Percentiles rank a stretch among this genome's conserved stretches.
phyloP scores from a whole-genome alignment of 1,140 invertebrate species.

The Scaptodrosophila lebanonensis region DNA sequence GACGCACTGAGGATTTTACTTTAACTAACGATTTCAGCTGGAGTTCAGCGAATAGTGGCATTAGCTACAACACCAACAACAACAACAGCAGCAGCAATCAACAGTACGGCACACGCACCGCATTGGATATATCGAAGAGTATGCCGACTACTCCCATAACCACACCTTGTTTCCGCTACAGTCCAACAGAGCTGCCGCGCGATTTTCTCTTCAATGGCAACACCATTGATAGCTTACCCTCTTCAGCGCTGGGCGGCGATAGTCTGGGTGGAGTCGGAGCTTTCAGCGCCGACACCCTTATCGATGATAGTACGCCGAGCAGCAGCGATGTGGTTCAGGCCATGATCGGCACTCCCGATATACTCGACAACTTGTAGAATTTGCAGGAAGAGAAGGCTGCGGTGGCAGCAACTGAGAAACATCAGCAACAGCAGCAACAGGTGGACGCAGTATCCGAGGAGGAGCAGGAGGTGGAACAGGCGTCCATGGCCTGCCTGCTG shows the following conservation, averaged over 20 bases:
- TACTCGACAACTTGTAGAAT: slow-evolving; percentile 73
- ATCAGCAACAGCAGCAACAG: slow-evolving; percentile 16
- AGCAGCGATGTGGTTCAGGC: slow-evolving; percentile 60
- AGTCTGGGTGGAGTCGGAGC: slow-evolving; percentile 28
- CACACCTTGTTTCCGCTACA: slow-evolving; percentile 80
- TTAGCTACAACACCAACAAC: not conserved
- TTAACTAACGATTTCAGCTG: too few relatives aligned
- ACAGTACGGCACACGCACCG: slow-evolving; percentile 37
- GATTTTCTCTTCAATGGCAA: slow-evolving; percentile 81
- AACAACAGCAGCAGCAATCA: slow-evolving; percentile 50
- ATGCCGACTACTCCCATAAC: slow-evolving; percentile 81
- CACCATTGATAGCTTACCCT: slow-evolving; percentile 76
- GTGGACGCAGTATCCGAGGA: not conserved
- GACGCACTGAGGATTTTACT: too few relatives aligned
- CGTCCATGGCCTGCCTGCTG: slow-evolving; percentile 47
- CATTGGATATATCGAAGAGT: slow-evolving; percentile 79
- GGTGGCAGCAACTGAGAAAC: slow-evolving; percentile 8
- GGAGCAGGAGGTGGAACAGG: slow-evolving; percentile 10
- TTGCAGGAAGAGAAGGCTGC: slow-evolving; percentile 70
- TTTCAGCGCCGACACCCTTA: slow-evolving; percentile 45
- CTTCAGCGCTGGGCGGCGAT: slow-evolving; percentile 39
- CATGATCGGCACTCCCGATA: slow-evolving; percentile 57
- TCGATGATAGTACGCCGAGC: slow-evolving; percentile 49
- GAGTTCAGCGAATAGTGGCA: not conserved
- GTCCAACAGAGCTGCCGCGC: slow-evolving; percentile 77